Evolutionary conservation across 2,797 vertebrate species (phyloP), one percentile per base, ranked within the genome.

Genomic region (Poecilia wingei): DNA sequence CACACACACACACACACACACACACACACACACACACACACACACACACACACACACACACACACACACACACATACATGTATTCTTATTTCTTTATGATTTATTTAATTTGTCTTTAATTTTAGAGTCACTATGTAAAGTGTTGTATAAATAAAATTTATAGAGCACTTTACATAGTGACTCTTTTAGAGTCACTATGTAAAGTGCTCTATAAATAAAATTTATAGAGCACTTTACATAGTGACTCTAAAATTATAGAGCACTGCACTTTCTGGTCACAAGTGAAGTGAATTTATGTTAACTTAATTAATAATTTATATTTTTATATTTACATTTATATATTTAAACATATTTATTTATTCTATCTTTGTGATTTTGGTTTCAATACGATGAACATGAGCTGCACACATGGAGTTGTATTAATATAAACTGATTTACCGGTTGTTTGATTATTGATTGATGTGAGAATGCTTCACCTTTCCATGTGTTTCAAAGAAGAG

Each of bases 381-480:
- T 45, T 69, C 14, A 69, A n/a, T 41, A 43, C 10, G 6, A 45
- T 69, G 33, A 70, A 25, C 12, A 45, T 3, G 25, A 28, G 55
- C 8, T 57, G 55, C 8, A 45, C 49, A 51, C 20, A 22, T 51
- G 20, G 6, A 45, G 22, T 69, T n/a, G 13, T 3, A 16, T 70
- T 14, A 16, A 70, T 70, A 4, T 8, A 69, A 69, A 13, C 39
- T 14, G 66, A 43, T 69, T 69, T 6, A 70, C 1, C 25, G 6
- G 77, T 71, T 69, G 66, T 14, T 69, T n/a, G 12, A 70, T 3
- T 69, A n/a, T 69, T 69, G 12, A 70, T 70, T 70, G 12, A 79
- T 70, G 28, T 75, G n/a, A 59, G 74, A 59, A 31, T 39, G 79
- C 55, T 79, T 79, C 82, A 88, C 77, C 78, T 79, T 82, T 78